Base-by-base conservation (phyloP, 2,888 invertebrate species). In the Synergus itoensis region DNA sequence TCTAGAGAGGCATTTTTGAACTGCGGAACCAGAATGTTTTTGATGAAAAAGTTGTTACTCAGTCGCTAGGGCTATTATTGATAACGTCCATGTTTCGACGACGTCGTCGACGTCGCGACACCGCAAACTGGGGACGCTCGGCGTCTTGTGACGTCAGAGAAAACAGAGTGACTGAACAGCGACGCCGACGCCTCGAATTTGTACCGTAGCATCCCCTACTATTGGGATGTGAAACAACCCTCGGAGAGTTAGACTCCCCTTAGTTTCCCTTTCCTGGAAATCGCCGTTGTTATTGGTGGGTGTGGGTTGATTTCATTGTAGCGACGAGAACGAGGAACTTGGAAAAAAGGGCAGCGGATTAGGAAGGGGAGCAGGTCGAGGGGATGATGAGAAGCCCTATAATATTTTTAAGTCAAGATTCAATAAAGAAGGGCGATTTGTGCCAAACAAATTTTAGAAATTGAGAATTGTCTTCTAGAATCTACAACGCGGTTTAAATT, bases 51-150 rank as follows among this genome's bases (percentile, higher is more conserved):
- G 16, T 9, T 36, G 28, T n/a, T 65, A 81, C 79, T 85, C 84
- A 80, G 78, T 80, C 80, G 83, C 79, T 77, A 76, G 77, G 80
- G 77, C 63, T 81, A 76, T 82, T 84, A 84, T 83, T 84, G 85
- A 86, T 84, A 85, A 86, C 84, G 86, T 87, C 85, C 88, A 87
- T 89, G 84, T 87, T 88, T 86, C 84, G 80, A 82, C 78, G 82
- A 82, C 69, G 83, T 81, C 79, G 76, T 77, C 76, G 77, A 81
- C 86, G 86, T 84, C 85, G 84, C 84, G 85, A 84, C 84, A 83
- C 79, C 78, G 77, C 79, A 77, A 84, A 83, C 79, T 81, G 80
- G 67, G 79, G 82, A 85, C 79, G 81, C 79, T 79, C 76, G 67
- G 82, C 82, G 83, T 84, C 81, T 80, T 77, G 80, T 81, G 81